Evolutionary conservation across 2,797 vertebrate species (phyloP).

Genomic region (Malacoctenus gilli): DNA sequence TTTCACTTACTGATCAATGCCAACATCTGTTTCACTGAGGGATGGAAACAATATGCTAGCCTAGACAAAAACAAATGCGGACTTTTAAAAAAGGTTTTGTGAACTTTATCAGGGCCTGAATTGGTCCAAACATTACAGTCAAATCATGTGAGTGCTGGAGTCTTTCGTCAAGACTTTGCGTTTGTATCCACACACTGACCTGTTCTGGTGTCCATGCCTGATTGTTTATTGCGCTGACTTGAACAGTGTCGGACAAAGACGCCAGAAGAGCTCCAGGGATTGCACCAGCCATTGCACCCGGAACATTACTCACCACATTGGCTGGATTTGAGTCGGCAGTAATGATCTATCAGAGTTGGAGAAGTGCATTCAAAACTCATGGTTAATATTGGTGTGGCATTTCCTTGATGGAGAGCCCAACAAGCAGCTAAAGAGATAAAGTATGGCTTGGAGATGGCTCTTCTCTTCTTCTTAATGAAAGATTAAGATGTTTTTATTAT

Average conservation of each 20-base stretch:
- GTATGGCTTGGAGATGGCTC: too few relatives aligned
- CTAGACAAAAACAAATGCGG: constrained; percentile 35
- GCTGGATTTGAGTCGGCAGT: constrained; percentile 47
- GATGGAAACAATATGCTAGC: constrained; percentile 64
- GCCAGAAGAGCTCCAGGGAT: constrained; percentile 60
- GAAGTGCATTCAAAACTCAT: too few relatives aligned
- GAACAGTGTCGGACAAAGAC: constrained; percentile 26
- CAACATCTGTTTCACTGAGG: constrained; percentile 23
- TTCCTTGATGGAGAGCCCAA: too few relatives aligned
- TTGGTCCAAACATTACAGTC: too few relatives aligned
- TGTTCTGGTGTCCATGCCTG: constrained; percentile 70
- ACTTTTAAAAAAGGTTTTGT: not conserved
- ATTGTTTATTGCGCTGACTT: constrained; percentile 53
- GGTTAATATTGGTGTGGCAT: too few relatives aligned
- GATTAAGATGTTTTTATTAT: too few relatives aligned
- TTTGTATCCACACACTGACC: constrained; percentile 49
- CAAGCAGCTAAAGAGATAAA: too few relatives aligned
- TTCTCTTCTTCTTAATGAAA: too few relatives aligned
- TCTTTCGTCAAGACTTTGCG: too few relatives aligned
- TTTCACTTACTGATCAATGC: constrained; percentile 72
- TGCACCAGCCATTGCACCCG: constrained; percentile 58
- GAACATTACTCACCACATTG: constrained; percentile 63
- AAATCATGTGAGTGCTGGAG: too few relatives aligned
- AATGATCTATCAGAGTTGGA: constrained; percentile 59
- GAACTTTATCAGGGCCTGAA: too few relatives aligned